Evolutionary conservation across 2,113 vertebrate species (phyloP), one percentile per base, ranked within the genome.

Genomic region (Lamprotornis superbus): DNA sequence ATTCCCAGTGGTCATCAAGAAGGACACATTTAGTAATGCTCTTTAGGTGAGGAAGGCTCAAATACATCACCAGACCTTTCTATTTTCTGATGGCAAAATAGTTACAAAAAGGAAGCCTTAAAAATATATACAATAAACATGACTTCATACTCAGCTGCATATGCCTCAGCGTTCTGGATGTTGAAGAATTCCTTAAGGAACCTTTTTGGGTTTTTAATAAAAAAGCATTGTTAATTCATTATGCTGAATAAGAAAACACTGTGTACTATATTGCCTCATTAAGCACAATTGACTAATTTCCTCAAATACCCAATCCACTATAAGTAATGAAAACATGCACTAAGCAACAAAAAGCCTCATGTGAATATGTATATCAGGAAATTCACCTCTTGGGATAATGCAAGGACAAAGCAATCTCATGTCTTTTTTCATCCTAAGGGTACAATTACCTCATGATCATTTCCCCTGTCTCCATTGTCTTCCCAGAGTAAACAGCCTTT

Each of bases 391-490:
- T 81, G 69, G 70, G 70, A 95, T 87, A 60, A 60, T 37, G 61
- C 49, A 93, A 94, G 79, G 86, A 96, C 49, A 77, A 79, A 95
- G 60, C 52, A 97, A 87, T 59, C 87, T 87, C 71, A 46, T 33
- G n/a, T 59, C 40, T 89, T 84, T 75, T 89, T 89, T 74, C 60
- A 91, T 90, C 61, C 57, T 53, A 22, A 68, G 84, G 75, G 87
- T 79, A 83, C 92, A 85, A 94, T 90, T 97, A 95, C 80, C 44
- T 79, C 76, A 73, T n/a, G 10, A 67, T 89, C 93, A 91, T 89
- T 96, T 69, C 70, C 69, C 64, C 46, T 87, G 80, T 50, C 57
- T 90, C 85, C 1, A 3, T 53, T 86, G 65, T 89, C 93, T 95
- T 95, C 56, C n/a, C 68, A 71, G 83, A 63, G 40, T 75, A 95